Percentiles rank a stretch among this genome's conserved stretches.
These are phyloP conservation scores for Molanna angustata DNA, from an alignment of 2,888 invertebrate genomes.

Conservation along the genomic window DNA sequence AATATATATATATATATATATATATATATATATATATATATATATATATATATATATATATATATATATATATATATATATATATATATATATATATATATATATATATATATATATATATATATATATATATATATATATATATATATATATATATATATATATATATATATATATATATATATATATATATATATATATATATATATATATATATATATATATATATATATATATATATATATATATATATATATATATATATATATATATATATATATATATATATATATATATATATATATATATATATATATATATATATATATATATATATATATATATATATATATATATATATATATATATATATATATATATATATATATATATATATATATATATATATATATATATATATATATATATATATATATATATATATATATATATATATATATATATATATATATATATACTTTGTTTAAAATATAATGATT, in stretches of 20 bases:
- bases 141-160: background rate
- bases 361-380: background rate
- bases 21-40: no score
- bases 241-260: background rate
- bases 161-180: background rate
- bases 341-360: background rate
- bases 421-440: background rate
- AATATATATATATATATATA: no score
- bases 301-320: background rate
- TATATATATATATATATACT: background rate
- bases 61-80: background rate
- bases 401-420: background rate
- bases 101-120: background rate
- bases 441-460: background rate
- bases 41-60: background rate
- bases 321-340: background rate
- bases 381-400: background rate
- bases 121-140: background rate
- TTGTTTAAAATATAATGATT: background rate
- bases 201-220: background rate
- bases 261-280: background rate
- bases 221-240: background rate
- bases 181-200: background rate
- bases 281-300: background rate
- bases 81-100: background rate